Conservation (phyloP, 2,888 invertebrate genomes). For the Drosophila pseudotakahashii region DNA sequence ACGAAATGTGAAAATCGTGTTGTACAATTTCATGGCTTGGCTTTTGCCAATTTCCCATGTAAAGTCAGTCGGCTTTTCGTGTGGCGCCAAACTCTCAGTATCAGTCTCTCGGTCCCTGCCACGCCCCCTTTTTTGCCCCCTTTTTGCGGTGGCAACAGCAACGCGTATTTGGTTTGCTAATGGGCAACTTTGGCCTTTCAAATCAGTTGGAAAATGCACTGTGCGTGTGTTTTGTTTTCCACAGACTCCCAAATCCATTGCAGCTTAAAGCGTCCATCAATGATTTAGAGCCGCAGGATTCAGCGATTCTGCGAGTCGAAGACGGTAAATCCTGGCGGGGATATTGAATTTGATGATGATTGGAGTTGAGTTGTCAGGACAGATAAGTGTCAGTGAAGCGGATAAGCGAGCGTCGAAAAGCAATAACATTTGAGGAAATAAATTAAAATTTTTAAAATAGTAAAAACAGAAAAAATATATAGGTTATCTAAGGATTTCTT, state of each 20-base stretch:
- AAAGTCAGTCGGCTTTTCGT: conserved; percentile 48
- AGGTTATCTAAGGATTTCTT: too few relatives aligned
- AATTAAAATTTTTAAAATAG: not conserved
- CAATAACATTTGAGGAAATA: conserved; percentile 5
- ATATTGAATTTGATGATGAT: conserved; percentile 38
- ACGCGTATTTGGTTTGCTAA: conserved; percentile 77
- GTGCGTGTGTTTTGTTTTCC: conserved; percentile 34
- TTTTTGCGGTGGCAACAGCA: conserved; percentile 29
- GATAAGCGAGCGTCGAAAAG: not conserved
- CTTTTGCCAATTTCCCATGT: conserved; percentile 71
- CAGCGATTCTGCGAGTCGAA: not conserved
- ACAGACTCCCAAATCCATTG: conserved; percentile 31
- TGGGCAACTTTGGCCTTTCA: conserved; percentile 73
- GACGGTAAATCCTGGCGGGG: conserved; percentile 35
- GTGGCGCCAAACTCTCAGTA: conserved; percentile 24
- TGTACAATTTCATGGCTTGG: conserved; percentile 79
- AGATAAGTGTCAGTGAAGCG: not conserved
- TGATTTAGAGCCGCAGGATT: conserved; percentile 39
- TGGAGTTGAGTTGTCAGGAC: conserved; percentile 19
- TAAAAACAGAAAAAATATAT: too few relatives aligned
- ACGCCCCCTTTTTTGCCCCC: conserved; percentile 18
- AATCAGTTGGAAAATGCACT: conserved; percentile 78
- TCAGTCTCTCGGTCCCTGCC: not conserved
- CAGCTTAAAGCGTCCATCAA: conserved; percentile 49
- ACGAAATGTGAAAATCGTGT: conserved; percentile 78